Evolutionary conservation across 37 sponge, comb jelly and placozoan genomes (phyloP), one percentile per base, ranked within the genome.

Genomic region (Theonella swinhoei): DNA sequence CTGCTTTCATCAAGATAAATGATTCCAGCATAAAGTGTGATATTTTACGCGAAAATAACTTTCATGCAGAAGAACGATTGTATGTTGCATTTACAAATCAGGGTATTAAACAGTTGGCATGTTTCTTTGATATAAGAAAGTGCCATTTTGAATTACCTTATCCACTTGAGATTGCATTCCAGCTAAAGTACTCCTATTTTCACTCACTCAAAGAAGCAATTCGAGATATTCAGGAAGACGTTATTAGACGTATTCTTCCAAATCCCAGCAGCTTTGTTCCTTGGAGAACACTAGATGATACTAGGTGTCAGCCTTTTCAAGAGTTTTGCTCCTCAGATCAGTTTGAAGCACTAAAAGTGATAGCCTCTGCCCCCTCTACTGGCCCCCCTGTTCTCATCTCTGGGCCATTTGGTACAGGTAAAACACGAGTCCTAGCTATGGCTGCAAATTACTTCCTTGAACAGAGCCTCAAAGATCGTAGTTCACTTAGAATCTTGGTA

Each of bases 391-490:
- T 83, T 40, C 1, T 89, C 25, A 61, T 83, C 30, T 59, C 69
- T 42, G 89, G 89, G 23, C 66, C 89, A 24, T 89, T 83, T 83
- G 89, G 89, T 39, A 83, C 89, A 29, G 89, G 89, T 26, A 89
- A 89, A 43, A 83, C 89, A 0, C 76, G 68, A 33, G 23, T 89
- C 22, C 42, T 89, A 32, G 89, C 89, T 32, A 29, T 54, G 22
- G 80, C 89, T 79, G 80, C 84, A 2, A 37, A 58, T 29, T 39
- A 28, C 34, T 80, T 38, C 30, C 71, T 38, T 8, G 33, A 65
- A 69, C 25, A 39, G 32, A 79, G 54, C 20, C 11, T 25, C 7
- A 54, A 80, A 11, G n/a, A 29, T 32, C 42, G 66, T 66, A 28
- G 5, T 38, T 34, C 64, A 14, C 54, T 47, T 14, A 14, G 11